Evolutionary conservation across 2,888 invertebrate genomes (phyloP).

Genomic region (Pteria penguin): DNA sequence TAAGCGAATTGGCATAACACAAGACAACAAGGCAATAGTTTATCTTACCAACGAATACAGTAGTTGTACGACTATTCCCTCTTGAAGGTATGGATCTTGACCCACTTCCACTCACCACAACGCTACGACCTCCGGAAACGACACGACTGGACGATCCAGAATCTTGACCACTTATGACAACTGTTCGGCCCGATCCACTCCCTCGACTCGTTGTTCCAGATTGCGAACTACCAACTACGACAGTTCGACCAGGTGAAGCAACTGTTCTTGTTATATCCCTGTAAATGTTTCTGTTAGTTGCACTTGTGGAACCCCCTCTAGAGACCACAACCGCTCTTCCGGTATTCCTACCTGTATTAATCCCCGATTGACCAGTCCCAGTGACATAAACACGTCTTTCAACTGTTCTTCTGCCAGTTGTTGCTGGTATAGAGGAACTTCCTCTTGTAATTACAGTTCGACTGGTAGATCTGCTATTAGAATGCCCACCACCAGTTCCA

Average conservation of each 20-base stretch:
- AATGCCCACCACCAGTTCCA: constrained; percentile 1
- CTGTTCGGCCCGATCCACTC: background rate
- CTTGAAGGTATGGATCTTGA: constrained; percentile 4
- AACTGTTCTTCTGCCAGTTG: background rate
- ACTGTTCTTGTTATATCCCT: no score
- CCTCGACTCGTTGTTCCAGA: background rate
- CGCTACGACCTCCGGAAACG: background rate
- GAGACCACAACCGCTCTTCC: constrained; percentile 9
- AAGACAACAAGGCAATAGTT: no score
- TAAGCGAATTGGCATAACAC: no score
- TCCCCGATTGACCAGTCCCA: no score
- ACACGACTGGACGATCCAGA: no score
- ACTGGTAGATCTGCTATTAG: background rate
- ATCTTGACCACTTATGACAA: no score
- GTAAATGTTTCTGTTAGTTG: no score
- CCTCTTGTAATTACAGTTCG: background rate
- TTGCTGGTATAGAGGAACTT: background rate
- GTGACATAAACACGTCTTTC: background rate
- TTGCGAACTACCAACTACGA: constrained; percentile 3
- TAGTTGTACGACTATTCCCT: no score
- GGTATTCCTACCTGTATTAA: no score
- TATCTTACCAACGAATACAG: no score
- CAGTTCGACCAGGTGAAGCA: constrained; percentile 17
- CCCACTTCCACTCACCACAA: background rate
- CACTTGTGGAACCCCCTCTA: no score